phyloP scores from a whole-genome alignment of 2,888 invertebrate species.

The Coremacera marginata region DNA sequence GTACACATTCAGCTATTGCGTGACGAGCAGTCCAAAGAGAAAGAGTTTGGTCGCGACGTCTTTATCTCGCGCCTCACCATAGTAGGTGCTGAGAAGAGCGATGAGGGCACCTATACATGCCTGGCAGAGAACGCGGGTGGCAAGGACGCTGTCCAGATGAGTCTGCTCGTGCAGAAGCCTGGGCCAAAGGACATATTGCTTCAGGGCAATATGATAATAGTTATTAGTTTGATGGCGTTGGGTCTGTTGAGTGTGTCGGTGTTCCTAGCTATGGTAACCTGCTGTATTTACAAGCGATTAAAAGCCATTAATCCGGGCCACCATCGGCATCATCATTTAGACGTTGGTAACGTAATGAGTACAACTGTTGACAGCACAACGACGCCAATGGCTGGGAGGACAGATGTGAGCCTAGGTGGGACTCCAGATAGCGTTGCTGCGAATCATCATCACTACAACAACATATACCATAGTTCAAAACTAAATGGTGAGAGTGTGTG shows the following conservation, averaged over 20 bases:
- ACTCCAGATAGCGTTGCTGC: constrained; percentile 33
- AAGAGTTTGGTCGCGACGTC: constrained; percentile 59
- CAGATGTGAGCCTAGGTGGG: constrained; percentile 48
- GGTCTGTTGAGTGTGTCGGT: constrained; percentile 62
- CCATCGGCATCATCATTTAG: constrained; percentile 54
- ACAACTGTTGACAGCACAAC: constrained; percentile 44
- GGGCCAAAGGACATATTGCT: constrained; percentile 55
- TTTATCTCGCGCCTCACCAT: constrained; percentile 73
- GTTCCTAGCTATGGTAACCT: constrained; percentile 62
- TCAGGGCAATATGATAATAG: constrained; percentile 61
- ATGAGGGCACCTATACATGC: constrained; percentile 82
- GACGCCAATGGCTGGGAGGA: constrained; percentile 47
- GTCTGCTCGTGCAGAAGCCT: constrained; percentile 59
- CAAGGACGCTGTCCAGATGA: constrained; percentile 79
- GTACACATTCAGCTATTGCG: constrained; percentile 61
- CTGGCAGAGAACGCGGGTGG: constrained; percentile 86
- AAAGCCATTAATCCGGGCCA: constrained; percentile 56
- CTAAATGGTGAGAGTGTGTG: constrained; percentile 46
- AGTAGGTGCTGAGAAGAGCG: constrained; percentile 74
- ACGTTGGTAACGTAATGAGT: constrained; percentile 47
- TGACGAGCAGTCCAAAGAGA: constrained; percentile 63
- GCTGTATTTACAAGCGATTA: constrained; percentile 62
- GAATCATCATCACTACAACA: constrained; percentile 35
- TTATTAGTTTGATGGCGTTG: constrained; percentile 62
- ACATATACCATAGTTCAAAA: constrained; percentile 48